Base-by-base conservation (phyloP, 2,888 invertebrate genomes). In the Lepidochrysops patricia region DNA sequence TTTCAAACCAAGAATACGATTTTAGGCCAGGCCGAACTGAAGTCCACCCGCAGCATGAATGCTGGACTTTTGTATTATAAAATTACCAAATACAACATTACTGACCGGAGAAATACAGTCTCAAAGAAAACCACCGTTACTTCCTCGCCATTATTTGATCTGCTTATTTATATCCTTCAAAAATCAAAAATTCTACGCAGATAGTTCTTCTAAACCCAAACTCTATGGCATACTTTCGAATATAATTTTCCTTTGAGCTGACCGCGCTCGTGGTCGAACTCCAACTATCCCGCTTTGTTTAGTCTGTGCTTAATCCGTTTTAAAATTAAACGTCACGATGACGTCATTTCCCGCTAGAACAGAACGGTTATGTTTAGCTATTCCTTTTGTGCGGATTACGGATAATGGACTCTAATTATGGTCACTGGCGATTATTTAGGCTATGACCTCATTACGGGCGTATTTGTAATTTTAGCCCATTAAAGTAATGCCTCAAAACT, bases 221-320 rank as follows among this genome's bases (percentile, higher is more conserved):
- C 15, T 37, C n/a, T 15, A 13, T 2, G 9, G 52, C 29, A 29
- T 52, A 52, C 27, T 52, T 52, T 27, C 26, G 15, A 52, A 27
- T 25, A 52, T 52, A 7, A 52, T 5, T 29, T 52, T 7, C 27
- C 29, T 29, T 52, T 52, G 29, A 26, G 15, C 52, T 1, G 2
- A 9, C 52, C 13, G 13, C 9, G 19, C 27, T 4, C 15, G 19
- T 27, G 29, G 52, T 52, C 52, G 0, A 52, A 52, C 52, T 52
- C 52, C 13, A 52, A 29, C 52, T 52, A 52, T 52, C 15, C 27
- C 29, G 27, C 15, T 52, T 29, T 29, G 29, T 52, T 52, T 52
- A 19, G 15, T 37, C 37, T 37, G 37, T 37, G 15, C 7, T 54
- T 59, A 58, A 50, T 34, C 60, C 49, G 60, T 61, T 43, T 59